These are phyloP conservation scores for Heterodera carotae DNA, from an alignment of 1,140 invertebrate species.

Conservation along the genomic window DNA sequence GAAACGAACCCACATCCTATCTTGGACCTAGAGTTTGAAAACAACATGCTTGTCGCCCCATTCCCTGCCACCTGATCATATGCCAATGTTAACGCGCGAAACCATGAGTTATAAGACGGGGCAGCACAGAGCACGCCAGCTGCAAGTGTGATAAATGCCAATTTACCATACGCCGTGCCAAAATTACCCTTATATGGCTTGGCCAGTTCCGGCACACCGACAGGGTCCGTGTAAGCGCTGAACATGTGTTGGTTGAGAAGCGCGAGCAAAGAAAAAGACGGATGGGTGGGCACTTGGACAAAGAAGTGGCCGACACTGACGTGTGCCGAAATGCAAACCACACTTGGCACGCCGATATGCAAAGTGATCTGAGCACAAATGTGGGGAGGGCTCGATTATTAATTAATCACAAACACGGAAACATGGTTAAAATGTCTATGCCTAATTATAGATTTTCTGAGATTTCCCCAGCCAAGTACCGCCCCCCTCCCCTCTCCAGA, in stretches of 20 bases:
- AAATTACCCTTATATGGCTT: conserved; percentile 47
- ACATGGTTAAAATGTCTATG: too few species aligned
- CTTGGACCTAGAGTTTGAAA: conserved; percentile 66
- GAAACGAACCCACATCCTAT: conserved; percentile 76
- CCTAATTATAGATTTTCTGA: too few species aligned
- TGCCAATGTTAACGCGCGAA: conserved; percentile 77
- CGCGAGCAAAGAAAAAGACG: conserved; percentile 79
- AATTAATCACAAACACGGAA: too few species aligned
- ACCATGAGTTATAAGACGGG: conserved; percentile 82
- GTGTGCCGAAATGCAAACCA: conserved; percentile 82
- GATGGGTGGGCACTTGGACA: conserved; percentile 88
- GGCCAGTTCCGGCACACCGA: conserved; percentile 66
- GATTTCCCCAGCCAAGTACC: too few species aligned
- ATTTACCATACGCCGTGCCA: neutral
- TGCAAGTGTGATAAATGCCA: conserved; percentile 63
- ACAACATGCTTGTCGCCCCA: too few species aligned
- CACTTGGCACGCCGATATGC: conserved; percentile 86
- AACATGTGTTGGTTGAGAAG: conserved; percentile 74
- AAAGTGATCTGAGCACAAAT: conserved; percentile 77
- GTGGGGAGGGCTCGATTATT: too few species aligned
- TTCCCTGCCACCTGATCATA: conserved; percentile 26
- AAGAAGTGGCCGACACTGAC: conserved; percentile 84
- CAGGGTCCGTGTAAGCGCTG: conserved; percentile 67
- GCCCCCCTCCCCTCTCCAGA: too few species aligned
- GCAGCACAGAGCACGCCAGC: conserved; percentile 85